phyloP scores from a whole-genome alignment of 1,140 invertebrate genomes.

The Atta colombica region DNA sequence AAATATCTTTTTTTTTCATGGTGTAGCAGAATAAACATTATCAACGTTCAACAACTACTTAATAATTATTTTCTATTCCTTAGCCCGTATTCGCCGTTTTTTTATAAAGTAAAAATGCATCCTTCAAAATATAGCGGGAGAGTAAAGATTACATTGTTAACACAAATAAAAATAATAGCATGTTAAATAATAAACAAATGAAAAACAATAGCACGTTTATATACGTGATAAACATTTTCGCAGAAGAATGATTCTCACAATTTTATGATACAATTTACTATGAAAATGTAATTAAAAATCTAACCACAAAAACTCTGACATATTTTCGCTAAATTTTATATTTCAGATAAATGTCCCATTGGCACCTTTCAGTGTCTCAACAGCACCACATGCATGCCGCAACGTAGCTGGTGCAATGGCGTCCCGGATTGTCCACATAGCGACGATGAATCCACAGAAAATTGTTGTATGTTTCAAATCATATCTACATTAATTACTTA shows the following conservation, averaged over 20 bases:
- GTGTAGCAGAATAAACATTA: not conserved
- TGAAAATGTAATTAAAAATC: not conserved
- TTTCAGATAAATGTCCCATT: conserved; percentile 86
- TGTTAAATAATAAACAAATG: conserved; percentile 7
- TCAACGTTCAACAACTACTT: not conserved
- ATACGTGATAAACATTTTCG: conserved; percentile 6
- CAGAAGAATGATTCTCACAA: conserved; percentile 36
- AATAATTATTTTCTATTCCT: conserved; percentile 32
- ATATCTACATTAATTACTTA: conserved; percentile 8
- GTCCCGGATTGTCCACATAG: conserved; percentile 90
- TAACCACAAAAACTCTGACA: not conserved
- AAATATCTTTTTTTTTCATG: not conserved
- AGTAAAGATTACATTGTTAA: not conserved
- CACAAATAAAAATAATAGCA: conserved; percentile 8
- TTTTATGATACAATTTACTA: conserved; percentile 3
- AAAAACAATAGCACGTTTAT: not conserved
- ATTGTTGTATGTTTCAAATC: conserved; percentile 80
- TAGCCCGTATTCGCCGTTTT: conserved; percentile 18
- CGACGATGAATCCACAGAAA: conserved; percentile 88
- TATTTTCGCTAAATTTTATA: conserved; percentile 34
- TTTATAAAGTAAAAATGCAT: conserved; percentile 32
- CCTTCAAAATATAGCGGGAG: not conserved
- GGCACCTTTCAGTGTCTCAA: conserved; percentile 91
- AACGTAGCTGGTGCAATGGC: conserved; percentile 90
- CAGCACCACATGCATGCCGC: conserved; percentile 90